These are phyloP conservation scores for Paralichthys olivaceus DNA, from an alignment of 2,113 vertebrate genomes.

Conservation along the genomic window DNA sequence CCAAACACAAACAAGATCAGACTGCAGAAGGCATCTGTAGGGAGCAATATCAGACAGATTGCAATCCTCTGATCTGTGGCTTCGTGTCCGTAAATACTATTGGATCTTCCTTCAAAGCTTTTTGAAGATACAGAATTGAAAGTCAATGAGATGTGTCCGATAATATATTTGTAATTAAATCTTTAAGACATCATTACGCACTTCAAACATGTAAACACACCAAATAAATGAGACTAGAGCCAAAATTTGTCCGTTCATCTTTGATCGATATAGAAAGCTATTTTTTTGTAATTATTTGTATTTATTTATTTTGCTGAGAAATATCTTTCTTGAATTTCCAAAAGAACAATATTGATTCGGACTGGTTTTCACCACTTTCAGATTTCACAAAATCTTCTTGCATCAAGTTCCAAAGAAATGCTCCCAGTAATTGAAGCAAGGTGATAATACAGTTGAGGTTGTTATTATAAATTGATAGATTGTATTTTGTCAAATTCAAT, in stretches of 20 bases:
- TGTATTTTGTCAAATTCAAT: not conserved
- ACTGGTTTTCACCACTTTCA: not conserved
- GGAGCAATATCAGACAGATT: constrained; percentile 34
- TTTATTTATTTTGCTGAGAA: not conserved
- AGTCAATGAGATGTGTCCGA: not conserved
- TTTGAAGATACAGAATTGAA: not conserved
- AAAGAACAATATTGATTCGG: not conserved
- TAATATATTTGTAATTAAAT: too few species aligned
- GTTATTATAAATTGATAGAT: not conserved
- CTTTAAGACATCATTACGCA: too few species aligned
- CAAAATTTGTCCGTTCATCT: too few species aligned
- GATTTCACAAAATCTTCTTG: not conserved
- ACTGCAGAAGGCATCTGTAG: constrained; percentile 1
- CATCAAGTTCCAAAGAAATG: not conserved
- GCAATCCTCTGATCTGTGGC: constrained; percentile 18
- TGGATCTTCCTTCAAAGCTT: not conserved
- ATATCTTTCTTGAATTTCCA: not conserved
- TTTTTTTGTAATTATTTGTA: not conserved
- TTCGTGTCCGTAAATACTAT: not conserved
- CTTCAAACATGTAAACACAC: too few species aligned
- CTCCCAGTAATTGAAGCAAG: not conserved
- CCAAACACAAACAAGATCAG: constrained; percentile 25
- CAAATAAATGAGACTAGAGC: too few species aligned
- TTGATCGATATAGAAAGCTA: not conserved
- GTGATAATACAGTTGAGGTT: not conserved